phyloP scores from a whole-genome alignment of 2,888 invertebrate species.

The Chelonus formosanus region DNA sequence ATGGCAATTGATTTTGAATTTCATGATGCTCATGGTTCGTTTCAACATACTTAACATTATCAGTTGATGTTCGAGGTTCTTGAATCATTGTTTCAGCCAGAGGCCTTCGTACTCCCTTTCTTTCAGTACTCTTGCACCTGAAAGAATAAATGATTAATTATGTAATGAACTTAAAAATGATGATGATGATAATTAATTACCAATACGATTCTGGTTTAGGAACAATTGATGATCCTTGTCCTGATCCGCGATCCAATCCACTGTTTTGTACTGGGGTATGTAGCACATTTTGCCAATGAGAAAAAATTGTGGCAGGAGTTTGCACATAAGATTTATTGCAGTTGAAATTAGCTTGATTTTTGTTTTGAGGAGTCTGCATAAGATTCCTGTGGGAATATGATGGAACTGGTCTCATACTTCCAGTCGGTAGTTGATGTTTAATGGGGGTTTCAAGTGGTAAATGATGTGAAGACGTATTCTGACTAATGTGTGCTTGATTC shows the following conservation, averaged over 20 bases:
- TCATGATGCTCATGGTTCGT: slow-evolving; percentile 29
- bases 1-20: slow-evolving; percentile 20
- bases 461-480: slow-evolving; percentile 17
- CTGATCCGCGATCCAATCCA: slow-evolving; percentile 39
- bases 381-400: slow-evolving; percentile 54
- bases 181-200: slow-evolving; percentile 9
- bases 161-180: neutral
- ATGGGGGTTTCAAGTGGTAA: slow-evolving; percentile 52
- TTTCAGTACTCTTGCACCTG: slow-evolving; percentile 45
- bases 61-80: slow-evolving; percentile 3
- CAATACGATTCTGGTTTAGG: slow-evolving; percentile 34
- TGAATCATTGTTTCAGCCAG: slow-evolving; percentile 48
- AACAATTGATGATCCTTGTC: slow-evolving; percentile 42
- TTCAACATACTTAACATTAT: slow-evolving; percentile 23
- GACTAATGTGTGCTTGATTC: neutral
- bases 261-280: slow-evolving; percentile 51
- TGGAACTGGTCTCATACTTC: slow-evolving; percentile 48
- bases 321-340: slow-evolving; percentile 42
- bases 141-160: slow-evolving; percentile 17
- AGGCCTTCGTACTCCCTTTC: slow-evolving; percentile 49
- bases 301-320: slow-evolving; percentile 53
- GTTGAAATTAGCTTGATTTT: slow-evolving; percentile 39
- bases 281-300: slow-evolving; percentile 47
- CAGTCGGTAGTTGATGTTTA: slow-evolving; percentile 46
- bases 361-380: slow-evolving; percentile 55